Evolutionary conservation across 2,888 invertebrate species (phyloP).

Genomic region (Mythimna lalbum): DNA sequence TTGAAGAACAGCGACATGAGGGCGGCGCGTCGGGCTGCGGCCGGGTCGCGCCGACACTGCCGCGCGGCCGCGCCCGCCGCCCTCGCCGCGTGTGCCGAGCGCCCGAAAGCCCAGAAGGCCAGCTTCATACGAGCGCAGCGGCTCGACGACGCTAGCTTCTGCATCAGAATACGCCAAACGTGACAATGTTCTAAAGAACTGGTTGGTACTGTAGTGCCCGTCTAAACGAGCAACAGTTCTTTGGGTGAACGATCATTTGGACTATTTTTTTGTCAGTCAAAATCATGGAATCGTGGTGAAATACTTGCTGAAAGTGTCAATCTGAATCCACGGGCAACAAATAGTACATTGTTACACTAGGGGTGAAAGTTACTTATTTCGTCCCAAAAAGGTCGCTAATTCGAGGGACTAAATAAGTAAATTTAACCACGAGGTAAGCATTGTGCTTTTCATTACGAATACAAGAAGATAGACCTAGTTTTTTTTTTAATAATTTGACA

Average conservation of each 20-base stretch:
- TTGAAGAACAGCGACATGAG: conserved; percentile 90
- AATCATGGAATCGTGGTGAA: not conserved
- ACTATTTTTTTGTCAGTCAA: not conserved
- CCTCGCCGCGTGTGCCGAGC: conserved; percentile 35
- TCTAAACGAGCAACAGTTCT: not conserved
- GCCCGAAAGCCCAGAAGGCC: conserved; percentile 15
- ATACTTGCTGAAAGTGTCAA: too few relatives aligned
- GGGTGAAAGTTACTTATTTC: too few relatives aligned
- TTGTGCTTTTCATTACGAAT: too few relatives aligned
- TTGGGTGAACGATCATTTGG: not conserved
- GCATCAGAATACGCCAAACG: too few relatives aligned
- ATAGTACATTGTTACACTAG: too few relatives aligned
- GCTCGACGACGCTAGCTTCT: too few relatives aligned
- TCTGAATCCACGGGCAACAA: too few relatives aligned
- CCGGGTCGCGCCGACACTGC: conserved; percentile 74
- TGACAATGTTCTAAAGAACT: not conserved
- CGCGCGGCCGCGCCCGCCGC: conserved; percentile 58
- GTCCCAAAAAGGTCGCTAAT: too few relatives aligned
- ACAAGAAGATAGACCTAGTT: too few relatives aligned
- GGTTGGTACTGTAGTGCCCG: not conserved
- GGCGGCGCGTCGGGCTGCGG: conserved; percentile 68
- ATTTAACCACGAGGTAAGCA: too few relatives aligned
- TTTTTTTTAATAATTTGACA: too few relatives aligned
- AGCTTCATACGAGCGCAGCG: not conserved
- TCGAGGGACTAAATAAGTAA: too few relatives aligned